These are phyloP conservation scores for Globicephala melas DNA, from an alignment of 2,113 vertebrate species.

Conservation along the genomic window DNA sequence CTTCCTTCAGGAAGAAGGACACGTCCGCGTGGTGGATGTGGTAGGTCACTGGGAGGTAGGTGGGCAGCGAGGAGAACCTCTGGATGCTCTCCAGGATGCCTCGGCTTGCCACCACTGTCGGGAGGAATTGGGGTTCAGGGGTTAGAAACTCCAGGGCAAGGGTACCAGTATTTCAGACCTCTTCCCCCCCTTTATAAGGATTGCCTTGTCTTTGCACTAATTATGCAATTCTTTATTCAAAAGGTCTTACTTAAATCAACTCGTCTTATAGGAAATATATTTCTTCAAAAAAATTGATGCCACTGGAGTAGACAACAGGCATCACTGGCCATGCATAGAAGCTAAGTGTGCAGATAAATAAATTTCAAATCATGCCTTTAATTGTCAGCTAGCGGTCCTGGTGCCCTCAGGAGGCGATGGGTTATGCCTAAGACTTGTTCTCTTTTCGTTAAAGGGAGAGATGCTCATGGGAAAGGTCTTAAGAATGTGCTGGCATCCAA, in stretches of 20 bases:
- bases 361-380: not conserved
- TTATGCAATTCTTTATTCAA: rapidly evolving
- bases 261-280: rapidly evolving
- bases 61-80: constrained; percentile 87
- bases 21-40: constrained; percentile 87
- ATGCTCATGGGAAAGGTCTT: rapidly evolving
- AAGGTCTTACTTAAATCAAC: not conserved
- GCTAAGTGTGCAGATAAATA: rapidly evolving
- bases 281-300: not conserved
- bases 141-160: not conserved
- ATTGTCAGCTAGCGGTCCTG: rapidly evolving
- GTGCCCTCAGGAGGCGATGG: rapidly evolving
- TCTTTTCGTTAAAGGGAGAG: not conserved
- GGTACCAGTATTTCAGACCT: no score
- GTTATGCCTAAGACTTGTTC: not conserved
- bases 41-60: constrained; percentile 91
- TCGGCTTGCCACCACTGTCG: constrained; percentile 87
- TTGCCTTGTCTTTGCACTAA: rapidly evolving
- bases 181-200: rapidly evolving
- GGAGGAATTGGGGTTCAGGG: constrained; percentile 65
- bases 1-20: constrained; percentile 92
- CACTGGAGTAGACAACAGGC: rapidly evolving
- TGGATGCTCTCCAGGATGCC: constrained; percentile 86
- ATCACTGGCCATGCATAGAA: rapidly evolving
- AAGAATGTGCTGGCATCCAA: rapidly evolving